Percentiles rank a stretch among this genome's conserved stretches.
phyloP scores from a whole-genome alignment of 2,113 vertebrate genomes.

The Centrocercus urophasianus region DNA sequence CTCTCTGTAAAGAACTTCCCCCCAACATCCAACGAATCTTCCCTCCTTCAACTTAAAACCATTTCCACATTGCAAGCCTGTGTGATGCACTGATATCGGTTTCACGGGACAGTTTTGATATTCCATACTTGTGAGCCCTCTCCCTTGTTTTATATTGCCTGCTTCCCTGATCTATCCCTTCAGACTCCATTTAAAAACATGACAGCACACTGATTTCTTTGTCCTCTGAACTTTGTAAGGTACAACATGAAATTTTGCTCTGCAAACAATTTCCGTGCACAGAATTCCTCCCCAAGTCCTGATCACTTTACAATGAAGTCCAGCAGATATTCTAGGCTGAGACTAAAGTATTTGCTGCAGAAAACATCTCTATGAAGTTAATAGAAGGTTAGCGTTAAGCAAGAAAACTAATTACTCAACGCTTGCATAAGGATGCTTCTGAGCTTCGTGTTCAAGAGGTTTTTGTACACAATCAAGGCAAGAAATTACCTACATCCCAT shows the following conservation, averaged over 20 bases:
- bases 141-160: background rate
- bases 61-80: background rate
- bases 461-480: background rate
- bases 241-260: background rate
- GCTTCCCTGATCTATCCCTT: background rate
- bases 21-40: no score
- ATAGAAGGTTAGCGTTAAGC: background rate
- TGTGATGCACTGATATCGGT: background rate
- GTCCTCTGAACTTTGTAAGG: background rate
- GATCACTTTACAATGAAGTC: background rate
- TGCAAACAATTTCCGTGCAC: background rate
- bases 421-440: background rate
- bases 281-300: background rate
- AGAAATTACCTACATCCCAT: background rate
- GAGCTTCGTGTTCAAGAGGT: background rate
- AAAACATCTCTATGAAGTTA: background rate
- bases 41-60: no score
- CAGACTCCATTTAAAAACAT: background rate
- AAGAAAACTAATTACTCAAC: background rate
- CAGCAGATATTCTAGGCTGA: background rate
- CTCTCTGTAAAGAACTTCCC: no score
- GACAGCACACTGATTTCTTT: background rate
- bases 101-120: background rate
- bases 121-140: background rate
- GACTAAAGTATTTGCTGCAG: background rate